These are phyloP conservation scores for Sus cebifrons DNA, from an alignment of 2,797 vertebrate genomes.

Conservation along the genomic window DNA sequence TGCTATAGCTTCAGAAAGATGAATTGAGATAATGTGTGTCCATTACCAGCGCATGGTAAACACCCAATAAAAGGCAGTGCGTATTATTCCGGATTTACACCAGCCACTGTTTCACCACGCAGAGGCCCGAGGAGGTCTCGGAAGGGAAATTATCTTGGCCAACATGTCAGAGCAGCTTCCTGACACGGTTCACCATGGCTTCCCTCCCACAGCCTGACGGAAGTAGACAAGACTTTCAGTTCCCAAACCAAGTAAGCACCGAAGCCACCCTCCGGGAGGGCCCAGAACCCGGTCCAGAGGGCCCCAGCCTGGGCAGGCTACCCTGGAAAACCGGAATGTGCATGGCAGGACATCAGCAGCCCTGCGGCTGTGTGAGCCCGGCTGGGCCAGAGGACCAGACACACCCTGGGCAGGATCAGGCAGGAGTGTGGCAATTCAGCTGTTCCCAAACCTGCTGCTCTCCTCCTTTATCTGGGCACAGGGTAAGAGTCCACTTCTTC, in stretches of 20 bases:
- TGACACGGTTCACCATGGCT: not conserved
- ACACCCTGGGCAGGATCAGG: fast-evolving
- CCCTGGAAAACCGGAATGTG: not conserved
- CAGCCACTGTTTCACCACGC: not conserved
- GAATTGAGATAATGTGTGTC: fast-evolving
- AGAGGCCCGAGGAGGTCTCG: fast-evolving
- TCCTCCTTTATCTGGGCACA: not conserved
- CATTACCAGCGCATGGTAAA: not conserved
- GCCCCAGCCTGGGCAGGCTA: not conserved
- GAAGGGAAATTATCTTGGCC: not conserved
- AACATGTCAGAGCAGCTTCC: conserved; percentile 31
- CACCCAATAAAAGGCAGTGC: fast-evolving
- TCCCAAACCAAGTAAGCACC: conserved; percentile 1
- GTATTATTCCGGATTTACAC: not conserved
- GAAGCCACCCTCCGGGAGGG: not conserved
- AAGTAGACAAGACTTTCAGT: conserved; percentile 6
- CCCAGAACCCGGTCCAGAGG: not conserved
- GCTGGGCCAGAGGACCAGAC: not conserved
- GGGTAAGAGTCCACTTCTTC: not conserved
- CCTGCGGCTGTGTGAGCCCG: not conserved
- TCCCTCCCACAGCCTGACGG: not conserved
- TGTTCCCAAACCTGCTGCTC: not conserved
- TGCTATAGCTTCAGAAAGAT: not conserved
- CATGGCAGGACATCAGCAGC: fast-evolving
- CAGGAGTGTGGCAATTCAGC: fast-evolving